Evolutionary conservation across 2,888 invertebrate species (phyloP), one percentile per base, ranked within the genome.

Genomic region (Mesorhabditis belari): DNA sequence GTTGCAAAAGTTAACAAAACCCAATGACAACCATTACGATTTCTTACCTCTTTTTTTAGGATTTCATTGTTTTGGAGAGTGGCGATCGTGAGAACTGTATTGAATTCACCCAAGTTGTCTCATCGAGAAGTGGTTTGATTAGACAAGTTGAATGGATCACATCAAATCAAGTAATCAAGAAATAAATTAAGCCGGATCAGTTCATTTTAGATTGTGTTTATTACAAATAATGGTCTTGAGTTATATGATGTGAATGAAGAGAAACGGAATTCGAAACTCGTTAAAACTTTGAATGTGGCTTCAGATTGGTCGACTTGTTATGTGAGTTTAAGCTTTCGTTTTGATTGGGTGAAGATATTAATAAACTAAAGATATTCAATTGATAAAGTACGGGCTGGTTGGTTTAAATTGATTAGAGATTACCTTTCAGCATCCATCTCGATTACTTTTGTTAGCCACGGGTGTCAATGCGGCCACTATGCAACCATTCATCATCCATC

Each of bases 261-360:
- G 9, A 67, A 69, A 53, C 66, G 66, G 50, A 55, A 64, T n/a
- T 50, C 72, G 5, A 77, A 77, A 58, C 27, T 77, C 49, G 49
- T 70, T n/a, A 69, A 69, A 54, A 61, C 67, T 19, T 65, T 71
- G 1, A 70, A 69, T 51, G 59, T 77, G 12, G 61, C 66, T n/a
- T 61, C 69, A 0, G 65, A 64, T 35, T 77, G 77, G 77, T 70
- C 66, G 24, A 65, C 72, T 44, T 77, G 62, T 59, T 73, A 77
- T 67, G 77, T 77, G 50, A 59, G 70, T 64, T 60, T 53, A 35
- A 35, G n/a, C 2, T n/a, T 17, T 24, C 29, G 25, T 4, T 24
- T 29, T n/a, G 26, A 49, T 12, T 28, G 58, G 24, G 54, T 55
- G 25, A 19, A 17, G 26, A 2, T 29, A 25, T 49, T 28, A n/a